Evolutionary conservation across 1,140 invertebrate species (phyloP), one percentile per base, ranked within the genome.

Genomic region (Achroia grisella): DNA sequence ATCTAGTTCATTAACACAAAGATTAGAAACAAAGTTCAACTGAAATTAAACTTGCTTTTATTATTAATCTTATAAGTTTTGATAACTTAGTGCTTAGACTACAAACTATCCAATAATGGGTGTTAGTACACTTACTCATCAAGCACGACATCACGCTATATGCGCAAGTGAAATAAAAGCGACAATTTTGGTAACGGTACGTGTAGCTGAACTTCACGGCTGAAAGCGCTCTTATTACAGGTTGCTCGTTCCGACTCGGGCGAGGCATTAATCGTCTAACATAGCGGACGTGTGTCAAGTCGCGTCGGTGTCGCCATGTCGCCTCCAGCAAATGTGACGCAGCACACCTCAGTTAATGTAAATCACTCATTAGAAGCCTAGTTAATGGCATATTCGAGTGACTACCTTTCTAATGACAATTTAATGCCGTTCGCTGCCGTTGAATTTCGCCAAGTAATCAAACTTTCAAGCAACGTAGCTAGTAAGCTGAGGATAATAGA

Each of bases 401-500:
- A 48, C 51, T 62, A 56, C 49, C 48, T 63, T 61, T 62, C 61
- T 71, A 73, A 73, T 69, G 67, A 70, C 59, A 76, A 71, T 71
- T 68, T 72, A 66, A 69, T 72, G 60, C 57, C 63, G 59, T 54
- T 63, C 54, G 60, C 50, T 53, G 60, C 50, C 55, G 56, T 59
- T 64, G 61, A 61, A 74, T 63, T 62, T 63, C 37, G 46, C 51
- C 33, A 54, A 63, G 60, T 62, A 66, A 66, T 66, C 53, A 62
- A 66, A 66, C 39, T 66, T 66, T 62, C 46, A 54, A 50, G 49
- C 54, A 45, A 51, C 52, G 49, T 41, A 42, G 48, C 50, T 42
- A 47, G 48, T 62, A 59, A 59, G 48, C 51, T 48, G 47, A 50
- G 46, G 49, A 60, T 62, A 66, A 66, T 60, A 59, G 53, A 62